phyloP scores from a whole-genome alignment of 2,797 vertebrate genomes.

The Acomys russatus region DNA sequence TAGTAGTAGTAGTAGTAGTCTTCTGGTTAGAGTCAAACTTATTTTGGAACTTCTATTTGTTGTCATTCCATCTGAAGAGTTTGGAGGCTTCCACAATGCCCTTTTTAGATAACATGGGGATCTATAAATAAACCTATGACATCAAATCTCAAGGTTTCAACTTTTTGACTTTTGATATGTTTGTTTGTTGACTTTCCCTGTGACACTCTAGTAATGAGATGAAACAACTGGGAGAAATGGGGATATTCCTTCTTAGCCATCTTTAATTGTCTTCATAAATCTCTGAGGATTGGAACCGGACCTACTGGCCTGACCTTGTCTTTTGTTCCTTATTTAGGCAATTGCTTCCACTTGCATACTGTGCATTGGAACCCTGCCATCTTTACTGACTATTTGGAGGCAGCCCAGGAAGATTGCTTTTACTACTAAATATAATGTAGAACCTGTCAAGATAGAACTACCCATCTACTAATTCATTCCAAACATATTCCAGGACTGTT shows the following conservation, averaged over 20 bases:
- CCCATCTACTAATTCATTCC: neutral
- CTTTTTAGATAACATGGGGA: neutral
- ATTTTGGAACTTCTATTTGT: neutral
- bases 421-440: neutral
- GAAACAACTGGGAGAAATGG: neutral
- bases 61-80: neutral
- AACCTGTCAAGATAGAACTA: neutral
- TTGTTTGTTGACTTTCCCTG: neutral
- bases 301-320: neutral
- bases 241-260: neutral
- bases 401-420: neutral
- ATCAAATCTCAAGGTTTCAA: neutral
- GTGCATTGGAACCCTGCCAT: neutral
- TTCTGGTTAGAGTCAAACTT: neutral
- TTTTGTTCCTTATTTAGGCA: neutral
- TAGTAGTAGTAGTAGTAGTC: too few relatives aligned
- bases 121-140: neutral
- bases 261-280: neutral
- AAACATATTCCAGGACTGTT: neutral
- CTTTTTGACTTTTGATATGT: neutral
- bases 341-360: slow-evolving; percentile 4
- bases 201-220: neutral
- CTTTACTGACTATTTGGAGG: neutral
- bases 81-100: fast-evolving
- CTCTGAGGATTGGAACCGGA: neutral